These are phyloP conservation scores for Nymphalis polychloros DNA, from an alignment of 2,888 invertebrate species.

Conservation along the genomic window DNA sequence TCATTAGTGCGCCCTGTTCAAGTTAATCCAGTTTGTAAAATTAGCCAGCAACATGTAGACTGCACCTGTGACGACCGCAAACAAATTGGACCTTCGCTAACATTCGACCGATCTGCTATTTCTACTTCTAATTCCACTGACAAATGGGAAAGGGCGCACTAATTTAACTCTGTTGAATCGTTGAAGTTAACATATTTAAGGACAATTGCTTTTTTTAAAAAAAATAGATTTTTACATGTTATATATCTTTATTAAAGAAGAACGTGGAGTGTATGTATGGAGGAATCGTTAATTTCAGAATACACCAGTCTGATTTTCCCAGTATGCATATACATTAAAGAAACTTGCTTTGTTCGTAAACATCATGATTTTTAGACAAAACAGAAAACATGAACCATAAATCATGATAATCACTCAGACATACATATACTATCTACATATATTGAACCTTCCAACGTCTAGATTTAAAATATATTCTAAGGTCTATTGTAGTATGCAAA, in stretches of 20 bases:
- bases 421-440: no score
- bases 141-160: conserved; percentile 31
- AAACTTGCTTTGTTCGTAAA: no score
- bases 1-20: conserved; percentile 32
- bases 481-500: no score
- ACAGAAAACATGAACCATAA: no score
- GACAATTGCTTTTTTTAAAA: no score
- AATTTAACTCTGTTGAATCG: conserved; percentile 18
- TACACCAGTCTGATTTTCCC: no score
- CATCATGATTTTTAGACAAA: no score
- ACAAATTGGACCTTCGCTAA: conserved; percentile 37
- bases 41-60: conserved; percentile 29
- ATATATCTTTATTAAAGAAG: neutral
- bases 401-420: no score
- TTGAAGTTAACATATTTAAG: conserved; percentile 4
- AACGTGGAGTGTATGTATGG: neutral
- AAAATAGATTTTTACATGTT: neutral
- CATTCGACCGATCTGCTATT: conserved; percentile 24
- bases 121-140: conserved; percentile 28
- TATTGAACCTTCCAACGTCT: no score
- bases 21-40: conserved; percentile 37
- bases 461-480: no score
- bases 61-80: conserved; percentile 38
- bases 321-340: no score
- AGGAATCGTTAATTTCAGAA: no score